A percentile compares a stretch with the other conserved stretches of the same genome.
Evolutionary conservation across 2,888 invertebrate genomes (phyloP).

Genomic region (Yponomeuta sedellus): DNA sequence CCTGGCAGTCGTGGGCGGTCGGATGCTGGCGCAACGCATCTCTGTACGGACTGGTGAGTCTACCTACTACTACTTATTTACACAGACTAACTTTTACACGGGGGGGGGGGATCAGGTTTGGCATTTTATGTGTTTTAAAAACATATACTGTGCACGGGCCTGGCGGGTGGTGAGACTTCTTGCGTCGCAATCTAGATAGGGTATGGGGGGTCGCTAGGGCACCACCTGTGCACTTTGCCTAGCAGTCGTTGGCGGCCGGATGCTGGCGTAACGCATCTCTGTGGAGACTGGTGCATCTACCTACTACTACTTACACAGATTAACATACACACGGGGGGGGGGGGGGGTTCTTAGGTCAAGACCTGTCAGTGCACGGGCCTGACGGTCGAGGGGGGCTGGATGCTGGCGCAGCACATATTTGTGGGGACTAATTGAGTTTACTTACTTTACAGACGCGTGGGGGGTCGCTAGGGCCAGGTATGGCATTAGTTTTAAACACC

Average conservation of each 20-base stretch:
- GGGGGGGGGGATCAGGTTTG: conserved; percentile 81
- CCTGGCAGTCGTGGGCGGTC: conserved; percentile 96
- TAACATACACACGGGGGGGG: too few relatives aligned
- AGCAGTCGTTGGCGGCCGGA: conserved; percentile 96
- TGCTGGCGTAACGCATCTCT: conserved; percentile 98
- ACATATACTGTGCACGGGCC: conserved; percentile 96
- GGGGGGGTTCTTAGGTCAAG: too few relatives aligned
- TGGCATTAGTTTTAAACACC: too few relatives aligned
- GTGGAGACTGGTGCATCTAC: conserved; percentile 89
- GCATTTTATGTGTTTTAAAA: too few relatives aligned
- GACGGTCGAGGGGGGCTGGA: conserved; percentile 89
- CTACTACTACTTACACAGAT: neutral
- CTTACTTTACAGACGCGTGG: conserved; percentile 79
- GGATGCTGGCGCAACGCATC: conserved; percentile 97
- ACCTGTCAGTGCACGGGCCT: too few relatives aligned
- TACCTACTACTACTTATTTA: conserved; percentile 10
- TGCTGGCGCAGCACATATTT: conserved; percentile 97
- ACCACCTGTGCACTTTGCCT: conserved; percentile 97
- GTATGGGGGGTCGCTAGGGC: conserved; percentile 97
- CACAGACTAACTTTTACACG: neutral
- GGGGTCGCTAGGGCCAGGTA: conserved; percentile 78
- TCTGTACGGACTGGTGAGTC: conserved; percentile 94
- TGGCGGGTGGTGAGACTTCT: too few relatives aligned
- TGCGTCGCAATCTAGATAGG: too few relatives aligned
- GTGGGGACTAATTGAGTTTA: conserved; percentile 97